Percentiles rank a stretch among this genome's conserved stretches.
These are phyloP conservation scores for Callipepla californica DNA, from an alignment of 2,113 vertebrate species.

Conservation along the genomic window DNA sequence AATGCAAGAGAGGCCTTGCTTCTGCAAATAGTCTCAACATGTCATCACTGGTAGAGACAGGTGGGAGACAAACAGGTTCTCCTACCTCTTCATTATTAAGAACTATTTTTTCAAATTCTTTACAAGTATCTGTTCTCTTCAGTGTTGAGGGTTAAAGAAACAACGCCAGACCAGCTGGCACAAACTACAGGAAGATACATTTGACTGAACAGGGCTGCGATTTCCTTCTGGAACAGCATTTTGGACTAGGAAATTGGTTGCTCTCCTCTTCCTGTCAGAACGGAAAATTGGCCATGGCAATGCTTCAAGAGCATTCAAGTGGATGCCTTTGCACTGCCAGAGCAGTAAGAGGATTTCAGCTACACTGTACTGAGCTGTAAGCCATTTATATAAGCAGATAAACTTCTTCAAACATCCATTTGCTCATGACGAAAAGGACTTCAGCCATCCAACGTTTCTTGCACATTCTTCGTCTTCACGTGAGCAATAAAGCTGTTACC, in stretches of 20 bases:
- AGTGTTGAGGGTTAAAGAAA: not conserved
- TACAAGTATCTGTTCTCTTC: not conserved
- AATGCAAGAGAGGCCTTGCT: not conserved
- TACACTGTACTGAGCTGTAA: not conserved
- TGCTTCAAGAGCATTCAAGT: not conserved
- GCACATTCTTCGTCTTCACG: not conserved
- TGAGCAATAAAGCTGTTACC: not conserved
- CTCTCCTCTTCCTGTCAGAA: not conserved
- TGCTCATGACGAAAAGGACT: not conserved
- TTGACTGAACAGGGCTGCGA: not conserved
- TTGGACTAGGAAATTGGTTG: not conserved
- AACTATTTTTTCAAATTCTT: not conserved
- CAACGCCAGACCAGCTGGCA: rapidly evolving
- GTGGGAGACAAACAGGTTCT: not conserved
- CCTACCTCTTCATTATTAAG: not conserved
- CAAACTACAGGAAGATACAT: not conserved
- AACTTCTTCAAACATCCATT: not conserved
- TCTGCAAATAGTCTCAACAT: not conserved
- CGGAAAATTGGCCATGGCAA: not conserved
- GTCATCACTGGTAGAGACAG: not conserved
- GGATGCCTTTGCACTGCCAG: not conserved
- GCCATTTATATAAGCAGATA: not conserved
- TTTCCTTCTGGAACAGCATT: not conserved
- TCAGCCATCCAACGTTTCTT: not conserved
- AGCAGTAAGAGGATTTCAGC: not conserved